A percentile compares a stretch with the other conserved stretches of the same genome.
phyloP scores from a whole-genome alignment of 2,888 invertebrate genomes.

The Diaprepes abbreviatus region DNA sequence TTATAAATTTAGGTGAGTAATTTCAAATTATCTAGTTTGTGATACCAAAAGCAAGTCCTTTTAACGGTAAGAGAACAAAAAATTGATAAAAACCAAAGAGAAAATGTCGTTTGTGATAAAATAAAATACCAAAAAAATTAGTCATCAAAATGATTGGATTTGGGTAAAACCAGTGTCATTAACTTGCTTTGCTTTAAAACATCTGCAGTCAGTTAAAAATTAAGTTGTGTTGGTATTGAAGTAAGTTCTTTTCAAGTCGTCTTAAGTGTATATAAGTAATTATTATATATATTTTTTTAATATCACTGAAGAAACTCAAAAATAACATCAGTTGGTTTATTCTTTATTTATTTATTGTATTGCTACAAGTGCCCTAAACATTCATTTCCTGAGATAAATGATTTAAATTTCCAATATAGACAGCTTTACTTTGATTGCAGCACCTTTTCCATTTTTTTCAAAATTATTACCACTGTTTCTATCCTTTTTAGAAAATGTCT shows the following conservation, averaged over 20 bases:
- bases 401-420: no score
- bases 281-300: no score
- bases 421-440: no score
- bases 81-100: background rate
- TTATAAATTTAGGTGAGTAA: background rate
- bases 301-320: background rate
- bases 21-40: background rate
- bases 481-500: slow-evolving; percentile 79
- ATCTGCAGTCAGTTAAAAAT: background rate
- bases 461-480: no score
- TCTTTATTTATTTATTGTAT: no score
- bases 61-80: background rate
- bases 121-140: slow-evolving; percentile 2
- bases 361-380: no score
- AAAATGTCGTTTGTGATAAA: background rate
- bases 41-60: background rate
- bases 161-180: slow-evolving; percentile 12
- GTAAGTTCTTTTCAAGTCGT: no score
- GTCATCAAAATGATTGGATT: slow-evolving; percentile 1
- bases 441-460: no score
- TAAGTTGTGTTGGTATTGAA: no score
- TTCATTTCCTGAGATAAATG: no score
- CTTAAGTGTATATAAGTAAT: no score
- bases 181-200: background rate
- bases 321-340: background rate